These are phyloP conservation scores for Myiotriccus ornatus DNA, from an alignment of 2,797 vertebrate species.

Conservation along the genomic window DNA sequence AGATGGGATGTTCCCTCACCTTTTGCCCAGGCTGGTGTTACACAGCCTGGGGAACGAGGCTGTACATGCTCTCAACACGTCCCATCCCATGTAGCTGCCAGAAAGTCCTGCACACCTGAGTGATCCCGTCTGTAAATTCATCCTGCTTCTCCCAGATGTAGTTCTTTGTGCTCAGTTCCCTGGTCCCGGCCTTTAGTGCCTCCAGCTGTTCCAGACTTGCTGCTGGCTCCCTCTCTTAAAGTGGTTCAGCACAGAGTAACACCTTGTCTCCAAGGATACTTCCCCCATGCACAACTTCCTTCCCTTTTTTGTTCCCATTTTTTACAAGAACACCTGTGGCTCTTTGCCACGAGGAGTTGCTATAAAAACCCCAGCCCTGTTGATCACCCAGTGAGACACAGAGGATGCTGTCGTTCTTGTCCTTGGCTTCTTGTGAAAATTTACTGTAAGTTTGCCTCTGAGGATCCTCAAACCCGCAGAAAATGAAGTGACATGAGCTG, in stretches of 20 bases:
- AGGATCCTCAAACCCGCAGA: neutral
- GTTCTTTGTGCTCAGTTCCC: neutral
- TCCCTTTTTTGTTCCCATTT: neutral
- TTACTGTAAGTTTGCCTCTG: neutral
- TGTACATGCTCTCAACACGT: rapidly evolving
- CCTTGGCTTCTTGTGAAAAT: neutral
- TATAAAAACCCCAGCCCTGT: neutral
- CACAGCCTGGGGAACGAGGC: neutral
- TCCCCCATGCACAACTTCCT: neutral
- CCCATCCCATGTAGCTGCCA: rapidly evolving
- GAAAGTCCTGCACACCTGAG: neutral
- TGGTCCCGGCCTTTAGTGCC: neutral
- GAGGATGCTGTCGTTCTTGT: neutral
- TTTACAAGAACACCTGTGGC: neutral
- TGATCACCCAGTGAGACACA: neutral
- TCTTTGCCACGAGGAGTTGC: neutral
- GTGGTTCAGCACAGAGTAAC: neutral
- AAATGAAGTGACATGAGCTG: neutral
- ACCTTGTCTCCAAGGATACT: neutral
- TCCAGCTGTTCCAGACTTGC: neutral
- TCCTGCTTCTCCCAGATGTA: neutral
- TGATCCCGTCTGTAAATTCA: neutral
- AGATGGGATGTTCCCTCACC: neutral
- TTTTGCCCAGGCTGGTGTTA: neutral
- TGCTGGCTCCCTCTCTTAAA: neutral